These are phyloP conservation scores for Steinernema hermaphroditum DNA, from an alignment of 2,888 invertebrate genomes.

Conservation along the genomic window DNA sequence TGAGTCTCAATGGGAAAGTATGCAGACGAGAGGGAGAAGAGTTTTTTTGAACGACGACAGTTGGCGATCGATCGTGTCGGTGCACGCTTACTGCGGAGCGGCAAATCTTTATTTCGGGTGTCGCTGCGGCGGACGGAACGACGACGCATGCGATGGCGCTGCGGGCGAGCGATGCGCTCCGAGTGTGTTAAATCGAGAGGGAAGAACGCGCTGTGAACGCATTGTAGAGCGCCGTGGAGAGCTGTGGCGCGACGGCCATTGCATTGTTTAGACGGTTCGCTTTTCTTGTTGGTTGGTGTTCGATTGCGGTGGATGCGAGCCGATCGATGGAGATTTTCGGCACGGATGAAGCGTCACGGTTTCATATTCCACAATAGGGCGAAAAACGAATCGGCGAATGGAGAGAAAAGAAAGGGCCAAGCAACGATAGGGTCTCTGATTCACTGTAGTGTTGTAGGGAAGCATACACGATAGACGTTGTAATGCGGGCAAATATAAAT, in stretches of 20 bases:
- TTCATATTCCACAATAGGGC: too few relatives aligned
- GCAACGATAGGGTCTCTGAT: too few relatives aligned
- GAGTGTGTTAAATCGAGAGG: constrained; percentile 27
- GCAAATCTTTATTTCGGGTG: constrained; percentile 29
- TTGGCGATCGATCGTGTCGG: constrained; percentile 28
- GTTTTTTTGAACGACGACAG: constrained; percentile 30
- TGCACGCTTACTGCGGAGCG: constrained; percentile 27
- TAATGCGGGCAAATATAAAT: too few relatives aligned
- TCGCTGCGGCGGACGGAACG: constrained; percentile 26
- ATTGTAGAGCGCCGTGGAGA: constrained; percentile 13
- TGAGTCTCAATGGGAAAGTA: constrained; percentile 30
- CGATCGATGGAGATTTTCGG: neutral
- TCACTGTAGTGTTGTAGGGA: too few relatives aligned
- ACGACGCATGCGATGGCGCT: constrained; percentile 28
- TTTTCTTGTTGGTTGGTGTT: neutral
- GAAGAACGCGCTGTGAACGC: constrained; percentile 18
- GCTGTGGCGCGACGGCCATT: constrained; percentile 11
- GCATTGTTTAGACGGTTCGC: constrained; percentile 21
- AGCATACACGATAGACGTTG: too few relatives aligned
- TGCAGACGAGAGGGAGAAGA: constrained; percentile 30
- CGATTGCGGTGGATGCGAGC: neutral
- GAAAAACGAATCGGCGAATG: too few relatives aligned
- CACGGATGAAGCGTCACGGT: too few relatives aligned
- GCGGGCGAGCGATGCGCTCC: constrained; percentile 23
- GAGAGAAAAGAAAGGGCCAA: too few relatives aligned